Conservation (phyloP, 2,113 vertebrate species). For the Ivindomyrus marchei region DNA sequence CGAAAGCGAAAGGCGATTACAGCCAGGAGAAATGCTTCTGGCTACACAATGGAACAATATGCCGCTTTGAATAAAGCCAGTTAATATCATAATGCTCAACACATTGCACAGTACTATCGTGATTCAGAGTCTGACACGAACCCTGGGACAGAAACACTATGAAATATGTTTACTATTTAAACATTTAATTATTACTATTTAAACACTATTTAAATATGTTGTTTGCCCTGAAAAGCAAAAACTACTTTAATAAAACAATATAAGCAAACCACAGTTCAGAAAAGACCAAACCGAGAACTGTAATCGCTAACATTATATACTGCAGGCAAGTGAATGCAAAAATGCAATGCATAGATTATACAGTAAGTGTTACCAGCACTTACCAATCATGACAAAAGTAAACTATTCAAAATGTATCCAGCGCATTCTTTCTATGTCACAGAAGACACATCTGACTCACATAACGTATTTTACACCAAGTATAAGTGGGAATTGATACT, state of each 20-base stretch:
- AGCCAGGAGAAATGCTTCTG: not conserved
- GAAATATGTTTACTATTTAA: too few species aligned
- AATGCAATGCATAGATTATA: not conserved
- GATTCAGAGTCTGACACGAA: constrained; percentile 1
- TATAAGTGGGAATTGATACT: not conserved
- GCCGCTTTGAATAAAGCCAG: not conserved
- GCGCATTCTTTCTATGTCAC: not conserved
- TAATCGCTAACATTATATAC: not conserved
- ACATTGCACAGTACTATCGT: not conserved
- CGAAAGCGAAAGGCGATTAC: constrained; percentile 26
- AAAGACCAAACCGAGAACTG: not conserved
- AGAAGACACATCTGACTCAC: not conserved
- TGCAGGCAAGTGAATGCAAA: not conserved
- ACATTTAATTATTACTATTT: too few species aligned
- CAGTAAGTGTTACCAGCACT: not conserved
- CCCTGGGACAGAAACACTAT: not conserved
- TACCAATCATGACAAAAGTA: not conserved
- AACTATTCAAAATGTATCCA: not conserved
- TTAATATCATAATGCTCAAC: not conserved
- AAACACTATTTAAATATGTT: not conserved
- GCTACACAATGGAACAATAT: not conserved
- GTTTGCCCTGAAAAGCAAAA: not conserved
- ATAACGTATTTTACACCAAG: not conserved
- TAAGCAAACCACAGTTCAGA: not conserved
- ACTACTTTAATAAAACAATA: not conserved